Base-by-base conservation (phyloP, 2,797 vertebrate genomes). In the Sitta carolinensis region DNA sequence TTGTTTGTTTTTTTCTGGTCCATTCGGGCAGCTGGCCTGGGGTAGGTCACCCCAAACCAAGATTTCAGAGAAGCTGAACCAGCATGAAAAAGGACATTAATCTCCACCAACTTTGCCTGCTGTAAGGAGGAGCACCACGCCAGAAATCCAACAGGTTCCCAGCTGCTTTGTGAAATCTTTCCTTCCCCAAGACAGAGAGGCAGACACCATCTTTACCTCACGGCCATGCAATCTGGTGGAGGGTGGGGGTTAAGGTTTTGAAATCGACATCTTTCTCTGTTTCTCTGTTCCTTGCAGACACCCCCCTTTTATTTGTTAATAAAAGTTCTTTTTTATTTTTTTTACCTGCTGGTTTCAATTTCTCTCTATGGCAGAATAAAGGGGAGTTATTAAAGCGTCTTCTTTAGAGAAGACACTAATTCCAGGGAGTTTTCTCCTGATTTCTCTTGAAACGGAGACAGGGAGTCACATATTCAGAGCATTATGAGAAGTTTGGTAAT, bases 21-120 rank as follows among this genome's bases (percentile, higher is more conserved):
- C 0, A 0, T 47, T 47, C 3, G 1, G 27, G 43, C 27, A 38
- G 10, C 21, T 38, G 9, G 27, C 9, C 3, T 3, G 26, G 5
- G 7, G 34, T 8, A 3, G 1, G 16, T 6, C 9, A 4, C 29
- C 22, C 34, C 20, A 50, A 50, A 22, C 29, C 2, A 1, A 38
- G 16, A 48, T 7, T 34, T 48, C 3, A 0, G 21, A 40, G 29
- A 59, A 50, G 13, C 43, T 40, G 43, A 59, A 32, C 21, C 22
- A 48, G 26, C 21, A 48, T 1, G n/a, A 3, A 38, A 74, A 26
- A 32, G 34, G 16, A 26, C 57, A 61, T 59, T 38, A 32, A 48
- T 20, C 13, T 25, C 22, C 8, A 26, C 13, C 29, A 32, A 12
- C 9, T 59, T 74, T 4, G 1, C 42, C 19, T 14, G 26, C 42